phyloP scores from a whole-genome alignment of 2,113 vertebrate species.

The Pedetes capensis region DNA sequence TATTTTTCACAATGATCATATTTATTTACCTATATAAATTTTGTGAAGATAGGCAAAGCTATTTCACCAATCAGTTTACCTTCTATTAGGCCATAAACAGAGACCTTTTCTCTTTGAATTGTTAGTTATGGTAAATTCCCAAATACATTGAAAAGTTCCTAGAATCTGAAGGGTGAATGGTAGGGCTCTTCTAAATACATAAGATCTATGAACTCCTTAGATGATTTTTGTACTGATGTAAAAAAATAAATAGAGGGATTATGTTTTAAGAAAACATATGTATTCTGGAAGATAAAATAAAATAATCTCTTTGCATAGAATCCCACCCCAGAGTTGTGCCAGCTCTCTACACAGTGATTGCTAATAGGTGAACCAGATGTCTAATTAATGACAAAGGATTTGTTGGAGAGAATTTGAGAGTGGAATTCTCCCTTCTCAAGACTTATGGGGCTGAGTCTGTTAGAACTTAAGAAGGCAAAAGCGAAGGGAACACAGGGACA shows the following conservation, averaged over 20 bases:
- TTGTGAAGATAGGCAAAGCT: neutral
- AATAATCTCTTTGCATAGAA: neutral
- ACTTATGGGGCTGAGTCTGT: neutral
- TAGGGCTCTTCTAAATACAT: neutral
- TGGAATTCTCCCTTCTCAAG: neutral
- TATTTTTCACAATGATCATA: neutral
- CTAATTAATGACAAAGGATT: neutral
- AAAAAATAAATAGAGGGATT: neutral
- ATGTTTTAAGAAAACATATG: neutral
- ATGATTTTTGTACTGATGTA: neutral
- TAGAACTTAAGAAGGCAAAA: neutral
- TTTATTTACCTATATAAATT: constrained; percentile 36
- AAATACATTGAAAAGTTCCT: neutral
- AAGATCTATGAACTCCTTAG: neutral
- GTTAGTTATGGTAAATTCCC: neutral
- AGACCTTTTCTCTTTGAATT: neutral
- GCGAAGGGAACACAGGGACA: neutral
- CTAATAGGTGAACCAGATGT: neutral
- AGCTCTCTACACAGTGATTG: neutral
- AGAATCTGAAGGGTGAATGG: neutral
- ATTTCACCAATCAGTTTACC: neutral
- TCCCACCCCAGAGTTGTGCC: neutral
- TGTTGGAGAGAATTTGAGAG: neutral
- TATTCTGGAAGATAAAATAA: neutral
- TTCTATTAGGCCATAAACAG: neutral